Evolutionary conservation across 2,113 vertebrate genomes (phyloP), one percentile per base, ranked within the genome.

Genomic region (Tupaia tana): DNA sequence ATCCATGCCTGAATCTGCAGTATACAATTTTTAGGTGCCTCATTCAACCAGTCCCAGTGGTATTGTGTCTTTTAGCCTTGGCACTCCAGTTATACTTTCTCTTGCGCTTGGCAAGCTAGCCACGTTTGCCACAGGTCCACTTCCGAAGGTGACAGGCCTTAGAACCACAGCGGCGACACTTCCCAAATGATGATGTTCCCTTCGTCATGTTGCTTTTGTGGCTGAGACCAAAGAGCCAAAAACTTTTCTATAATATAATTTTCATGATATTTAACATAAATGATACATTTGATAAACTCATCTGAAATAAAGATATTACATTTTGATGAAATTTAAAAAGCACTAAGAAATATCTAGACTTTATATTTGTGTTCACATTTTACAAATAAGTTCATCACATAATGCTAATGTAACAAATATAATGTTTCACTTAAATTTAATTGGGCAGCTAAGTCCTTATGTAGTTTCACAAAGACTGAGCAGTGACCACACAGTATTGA

Each of bases 381-480:
- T 90, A 82, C 34, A 89, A 31, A 83, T 64, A 86, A 84, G 3
- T 75, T 63, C 25, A 79, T 54, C 3, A 86, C 61, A 90, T 92
- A 89, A 92, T 81, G 34, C 79, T 77, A 83, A 69, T 96, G 31
- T 67, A 94, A 64, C 29, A 95, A 12, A 85, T 97, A 97, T 95
- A 97, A 91, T 75, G 43, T 94, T 91, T 92, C 94, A 90, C 89
- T 95, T 91, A 92, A 93, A 75, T 87, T 89, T 95, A 95, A 66
- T 86, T 87, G n/a, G 8, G 20, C 77, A 87, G 18, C 54, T 96
- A 85, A 24, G 6, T 90, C 2, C 11, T 95, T 97, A 90, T 88
- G 90, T 85, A 43, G 87, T 96, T 98, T 97, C 86, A 92, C 97
- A 89, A 97, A 96, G 74, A 92, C 27, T 82, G 80, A 98, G 73